phyloP scores from a whole-genome alignment of 2,888 invertebrate genomes.

The Epistrophe grossulariae region DNA sequence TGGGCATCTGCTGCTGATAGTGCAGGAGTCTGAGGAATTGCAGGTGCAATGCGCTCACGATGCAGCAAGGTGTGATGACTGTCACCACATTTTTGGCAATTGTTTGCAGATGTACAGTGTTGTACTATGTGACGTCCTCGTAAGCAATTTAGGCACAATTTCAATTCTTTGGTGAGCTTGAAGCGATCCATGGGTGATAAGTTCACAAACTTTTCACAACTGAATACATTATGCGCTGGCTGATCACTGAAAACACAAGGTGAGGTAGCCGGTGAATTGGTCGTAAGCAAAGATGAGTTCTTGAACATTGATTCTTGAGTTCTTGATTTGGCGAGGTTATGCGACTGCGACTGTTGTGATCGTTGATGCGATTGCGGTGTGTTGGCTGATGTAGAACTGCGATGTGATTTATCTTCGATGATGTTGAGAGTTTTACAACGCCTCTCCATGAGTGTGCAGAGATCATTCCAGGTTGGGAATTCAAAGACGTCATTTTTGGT shows the following conservation, averaged over 20 bases:
- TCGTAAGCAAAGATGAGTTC: conserved; percentile 2
- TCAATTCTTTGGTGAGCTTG: conserved; percentile 32
- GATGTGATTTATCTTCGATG: background rate
- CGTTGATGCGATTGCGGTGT: conserved; percentile 6
- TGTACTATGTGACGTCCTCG: background rate
- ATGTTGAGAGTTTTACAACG: background rate
- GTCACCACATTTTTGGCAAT: conserved; percentile 29
- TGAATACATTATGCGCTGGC: conserved; percentile 30
- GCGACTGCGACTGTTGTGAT: background rate
- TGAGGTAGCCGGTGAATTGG: background rate
- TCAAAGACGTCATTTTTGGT: conserved; percentile 1
- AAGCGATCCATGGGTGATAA: background rate
- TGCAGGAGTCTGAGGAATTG: background rate
- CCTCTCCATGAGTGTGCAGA: background rate
- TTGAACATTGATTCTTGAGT: background rate
- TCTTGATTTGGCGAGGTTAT: background rate
- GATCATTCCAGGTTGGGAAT: background rate
- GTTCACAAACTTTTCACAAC: background rate
- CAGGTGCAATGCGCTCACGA: conserved; percentile 7
- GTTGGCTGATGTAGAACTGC: background rate
- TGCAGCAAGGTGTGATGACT: conserved; percentile 33
- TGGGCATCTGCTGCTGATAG: background rate
- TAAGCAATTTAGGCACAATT: conserved; percentile 28
- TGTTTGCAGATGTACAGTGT: conserved; percentile 17
- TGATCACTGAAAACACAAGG: background rate